phyloP scores from a whole-genome alignment of 1,140 invertebrate genomes.

The Monomorium pharaonis region DNA sequence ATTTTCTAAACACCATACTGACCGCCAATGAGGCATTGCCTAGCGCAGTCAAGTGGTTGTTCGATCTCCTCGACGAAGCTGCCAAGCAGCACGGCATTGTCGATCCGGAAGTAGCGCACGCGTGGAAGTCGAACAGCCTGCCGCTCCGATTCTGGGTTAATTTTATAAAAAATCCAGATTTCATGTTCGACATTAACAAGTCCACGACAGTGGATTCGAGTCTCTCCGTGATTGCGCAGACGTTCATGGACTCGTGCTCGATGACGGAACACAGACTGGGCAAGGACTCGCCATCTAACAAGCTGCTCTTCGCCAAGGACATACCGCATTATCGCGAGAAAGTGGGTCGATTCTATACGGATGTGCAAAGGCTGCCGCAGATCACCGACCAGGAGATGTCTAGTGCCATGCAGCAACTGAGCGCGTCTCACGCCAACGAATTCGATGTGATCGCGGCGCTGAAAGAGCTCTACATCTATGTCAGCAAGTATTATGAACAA shows the following conservation, averaged over 20 bases:
- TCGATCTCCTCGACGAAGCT: slow-evolving; percentile 97
- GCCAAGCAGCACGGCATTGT: slow-evolving; percentile 93
- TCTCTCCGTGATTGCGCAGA: slow-evolving; percentile 97
- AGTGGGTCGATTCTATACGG: slow-evolving; percentile 94
- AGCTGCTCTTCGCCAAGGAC: slow-evolving; percentile 97
- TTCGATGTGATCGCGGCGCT: slow-evolving; percentile 96
- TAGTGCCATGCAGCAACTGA: slow-evolving; percentile 96
- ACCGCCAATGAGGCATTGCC: slow-evolving; percentile 96
- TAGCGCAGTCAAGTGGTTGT: slow-evolving; percentile 97
- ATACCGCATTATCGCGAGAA: slow-evolving; percentile 95
- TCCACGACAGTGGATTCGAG: slow-evolving; percentile 96
- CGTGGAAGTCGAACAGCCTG: slow-evolving; percentile 98
- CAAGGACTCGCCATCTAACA: slow-evolving; percentile 98
- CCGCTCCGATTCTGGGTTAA: slow-evolving; percentile 98
- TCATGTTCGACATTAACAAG: slow-evolving; percentile 98
- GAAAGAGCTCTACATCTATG: slow-evolving; percentile 97
- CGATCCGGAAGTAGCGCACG: slow-evolving; percentile 96
- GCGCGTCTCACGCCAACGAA: slow-evolving; percentile 93
- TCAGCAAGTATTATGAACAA: slow-evolving; percentile 96
- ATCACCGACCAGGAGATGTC: slow-evolving; percentile 97
- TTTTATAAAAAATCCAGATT: slow-evolving; percentile 98
- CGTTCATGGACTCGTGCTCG: slow-evolving; percentile 98
- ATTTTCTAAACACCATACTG: slow-evolving; percentile 95
- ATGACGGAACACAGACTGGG: slow-evolving; percentile 94
- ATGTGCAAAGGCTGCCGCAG: slow-evolving; percentile 93